These are phyloP conservation scores for Chionomys nivalis DNA, from an alignment of 2,113 vertebrate species.

Conservation along the genomic window DNA sequence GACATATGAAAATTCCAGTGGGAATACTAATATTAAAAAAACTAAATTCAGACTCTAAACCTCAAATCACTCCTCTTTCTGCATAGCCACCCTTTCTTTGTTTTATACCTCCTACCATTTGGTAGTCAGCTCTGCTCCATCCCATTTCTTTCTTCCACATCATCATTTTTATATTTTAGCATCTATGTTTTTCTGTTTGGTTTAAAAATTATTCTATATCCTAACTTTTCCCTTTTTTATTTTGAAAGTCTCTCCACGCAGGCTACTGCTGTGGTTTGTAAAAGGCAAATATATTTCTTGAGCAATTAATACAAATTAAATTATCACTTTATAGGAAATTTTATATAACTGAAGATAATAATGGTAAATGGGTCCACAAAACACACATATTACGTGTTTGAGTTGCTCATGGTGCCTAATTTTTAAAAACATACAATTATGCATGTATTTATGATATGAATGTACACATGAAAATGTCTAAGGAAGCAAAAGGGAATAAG, in stretches of 20 bases:
- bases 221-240: neutral
- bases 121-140: neutral
- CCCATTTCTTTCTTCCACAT: neutral
- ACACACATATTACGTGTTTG: neutral
- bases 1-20: neutral
- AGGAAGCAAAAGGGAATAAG: neutral
- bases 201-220: neutral
- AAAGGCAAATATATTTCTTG: neutral
- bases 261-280: neutral
- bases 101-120: neutral
- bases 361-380: neutral
- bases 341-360: neutral
- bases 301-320: neutral
- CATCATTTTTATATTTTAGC: neutral
- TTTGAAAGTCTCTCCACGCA: neutral
- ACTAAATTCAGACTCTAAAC: neutral
- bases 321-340: no score
- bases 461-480: neutral
- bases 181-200: neutral
- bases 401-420: neutral
- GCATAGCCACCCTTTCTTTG: neutral
- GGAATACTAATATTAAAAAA: neutral
- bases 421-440: neutral
- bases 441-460: neutral
- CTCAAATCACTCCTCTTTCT: neutral